These are phyloP conservation scores for Pelosia muscerda DNA, from an alignment of 2,888 invertebrate species.

Conservation along the genomic window DNA sequence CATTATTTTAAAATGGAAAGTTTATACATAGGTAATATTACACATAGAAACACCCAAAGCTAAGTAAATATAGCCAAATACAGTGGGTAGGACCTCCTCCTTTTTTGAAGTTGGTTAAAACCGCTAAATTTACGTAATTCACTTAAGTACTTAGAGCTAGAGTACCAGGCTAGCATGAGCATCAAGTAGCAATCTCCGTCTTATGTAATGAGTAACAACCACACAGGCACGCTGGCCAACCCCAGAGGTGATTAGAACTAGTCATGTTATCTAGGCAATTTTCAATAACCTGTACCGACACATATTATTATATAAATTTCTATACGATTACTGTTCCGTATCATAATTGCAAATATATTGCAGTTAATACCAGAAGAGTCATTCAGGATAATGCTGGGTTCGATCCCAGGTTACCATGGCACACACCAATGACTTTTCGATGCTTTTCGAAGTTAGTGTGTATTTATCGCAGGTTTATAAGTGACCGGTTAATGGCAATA, in stretches of 20 bases:
- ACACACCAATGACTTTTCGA: no score
- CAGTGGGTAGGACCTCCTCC: no score
- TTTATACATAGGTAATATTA: no score
- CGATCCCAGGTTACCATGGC: no score
- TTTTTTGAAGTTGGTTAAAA: no score
- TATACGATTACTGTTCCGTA: not conserved
- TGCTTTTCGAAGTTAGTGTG: no score
- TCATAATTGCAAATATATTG: constrained; percentile 1
- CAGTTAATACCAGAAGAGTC: not conserved
- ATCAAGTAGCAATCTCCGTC: constrained; percentile 18
- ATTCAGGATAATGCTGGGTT: no score
- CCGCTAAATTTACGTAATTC: not conserved
- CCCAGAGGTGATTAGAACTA: constrained; percentile 36
- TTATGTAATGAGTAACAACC: constrained; percentile 35
- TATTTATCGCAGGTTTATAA: no score
- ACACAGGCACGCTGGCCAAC: constrained; percentile 41
- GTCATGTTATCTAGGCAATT: constrained; percentile 28
- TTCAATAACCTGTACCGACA: constrained; percentile 18
- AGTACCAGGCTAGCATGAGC: constrained; percentile 50
- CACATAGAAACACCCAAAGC: no score
- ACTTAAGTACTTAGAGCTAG: not conserved
- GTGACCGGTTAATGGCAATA: no score
- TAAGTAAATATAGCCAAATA: no score
- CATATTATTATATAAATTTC: constrained; percentile 5
- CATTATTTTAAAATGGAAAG: no score